A percentile compares a stretch with the other conserved stretches of the same genome.
phyloP scores from a whole-genome alignment of 2,888 invertebrate species.

The Tipula lateralis region DNA sequence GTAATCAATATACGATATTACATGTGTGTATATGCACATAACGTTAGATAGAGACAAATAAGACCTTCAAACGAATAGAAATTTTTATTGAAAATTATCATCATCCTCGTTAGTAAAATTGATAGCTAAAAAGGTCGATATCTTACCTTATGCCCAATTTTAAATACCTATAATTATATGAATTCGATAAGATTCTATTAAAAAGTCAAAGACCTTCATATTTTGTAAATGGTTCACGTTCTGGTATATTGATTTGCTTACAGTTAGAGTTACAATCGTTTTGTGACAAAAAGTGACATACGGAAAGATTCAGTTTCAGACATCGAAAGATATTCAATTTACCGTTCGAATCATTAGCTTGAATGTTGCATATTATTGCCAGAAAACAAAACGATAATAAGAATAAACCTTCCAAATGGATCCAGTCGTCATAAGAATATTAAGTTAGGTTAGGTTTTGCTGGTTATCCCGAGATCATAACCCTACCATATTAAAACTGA shows the following conservation, averaged over 20 bases:
- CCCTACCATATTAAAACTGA: too few species aligned
- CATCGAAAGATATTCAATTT: too few species aligned
- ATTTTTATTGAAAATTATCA: neutral
- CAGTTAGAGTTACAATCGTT: too few species aligned
- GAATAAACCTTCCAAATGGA: too few species aligned
- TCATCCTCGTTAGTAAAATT: neutral
- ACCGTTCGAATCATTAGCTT: too few species aligned
- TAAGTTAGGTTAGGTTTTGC: too few species aligned
- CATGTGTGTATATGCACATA: neutral
- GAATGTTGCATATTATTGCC: too few species aligned
- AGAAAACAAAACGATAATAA: too few species aligned
- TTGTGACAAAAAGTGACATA: too few species aligned
- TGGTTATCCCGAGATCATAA: too few species aligned
- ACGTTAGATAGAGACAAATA: neutral
- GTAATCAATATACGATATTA: constrained; percentile 1
- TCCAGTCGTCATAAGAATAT: too few species aligned
- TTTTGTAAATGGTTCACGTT: neutral
- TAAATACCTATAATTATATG: neutral
- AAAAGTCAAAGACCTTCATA: neutral
- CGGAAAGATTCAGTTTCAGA: too few species aligned
- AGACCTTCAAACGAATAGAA: neutral
- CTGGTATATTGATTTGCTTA: neutral
- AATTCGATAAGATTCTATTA: neutral
- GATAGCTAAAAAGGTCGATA: neutral
- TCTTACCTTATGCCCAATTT: neutral